These are phyloP conservation scores for Habroteleia sp. DNA, from an alignment of 2,888 invertebrate genomes.

Conservation along the genomic window DNA sequence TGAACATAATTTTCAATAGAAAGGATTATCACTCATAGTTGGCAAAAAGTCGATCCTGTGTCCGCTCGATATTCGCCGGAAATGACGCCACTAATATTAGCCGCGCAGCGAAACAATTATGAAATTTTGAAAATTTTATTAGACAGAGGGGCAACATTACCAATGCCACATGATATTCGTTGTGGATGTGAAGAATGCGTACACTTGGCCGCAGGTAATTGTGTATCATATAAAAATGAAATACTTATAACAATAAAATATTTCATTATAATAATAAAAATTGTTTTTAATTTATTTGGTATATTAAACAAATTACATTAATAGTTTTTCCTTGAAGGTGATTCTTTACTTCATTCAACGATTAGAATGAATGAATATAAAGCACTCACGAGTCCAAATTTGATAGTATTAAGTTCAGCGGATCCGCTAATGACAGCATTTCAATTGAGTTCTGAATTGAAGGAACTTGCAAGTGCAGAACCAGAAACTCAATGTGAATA, in stretches of 20 bases:
- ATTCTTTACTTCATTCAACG: conserved; percentile 90
- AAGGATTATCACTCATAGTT: conserved; percentile 85
- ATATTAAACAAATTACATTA: no score
- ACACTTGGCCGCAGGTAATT: conserved; percentile 83
- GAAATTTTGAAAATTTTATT: conserved; percentile 96
- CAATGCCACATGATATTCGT: conserved; percentile 93
- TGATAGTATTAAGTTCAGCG: conserved; percentile 94
- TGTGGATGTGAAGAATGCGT: conserved; percentile 96
- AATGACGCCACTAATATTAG: conserved; percentile 95
- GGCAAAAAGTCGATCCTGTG: conserved; percentile 92
- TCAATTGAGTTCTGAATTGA: conserved; percentile 96
- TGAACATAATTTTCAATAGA: conserved; percentile 4
- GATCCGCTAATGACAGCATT: conserved; percentile 97
- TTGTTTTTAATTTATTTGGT: no score
- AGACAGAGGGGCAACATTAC: conserved; percentile 95
- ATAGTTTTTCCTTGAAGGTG: no score
- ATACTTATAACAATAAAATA: no score
- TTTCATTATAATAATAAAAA: no score
- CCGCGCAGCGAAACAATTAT: conserved; percentile 97
- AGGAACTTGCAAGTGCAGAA: conserved; percentile 93
- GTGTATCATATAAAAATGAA: no score
- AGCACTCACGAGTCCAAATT: conserved; percentile 94
- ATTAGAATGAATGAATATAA: conserved; percentile 96
- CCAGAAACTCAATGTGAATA: conserved; percentile 97
- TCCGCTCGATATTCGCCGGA: conserved; percentile 95